These are phyloP conservation scores for Sebastes variabilis DNA, from an alignment of 2,797 vertebrate genomes.

Conservation along the genomic window DNA sequence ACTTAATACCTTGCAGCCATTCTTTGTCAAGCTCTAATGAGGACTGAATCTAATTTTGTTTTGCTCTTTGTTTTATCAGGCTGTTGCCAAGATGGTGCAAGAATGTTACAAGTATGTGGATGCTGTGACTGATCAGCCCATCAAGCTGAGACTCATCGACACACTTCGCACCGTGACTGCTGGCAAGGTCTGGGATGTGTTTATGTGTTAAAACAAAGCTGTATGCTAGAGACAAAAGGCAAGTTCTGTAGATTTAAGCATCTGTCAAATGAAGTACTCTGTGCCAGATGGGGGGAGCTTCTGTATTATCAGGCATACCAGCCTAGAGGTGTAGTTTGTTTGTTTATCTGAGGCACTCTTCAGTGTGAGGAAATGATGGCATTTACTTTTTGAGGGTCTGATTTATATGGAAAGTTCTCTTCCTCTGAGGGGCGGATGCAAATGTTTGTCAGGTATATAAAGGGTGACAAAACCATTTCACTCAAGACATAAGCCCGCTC, in stretches of 20 bases:
- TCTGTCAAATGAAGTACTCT: background rate
- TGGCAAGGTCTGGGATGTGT: slow-evolving; percentile 88
- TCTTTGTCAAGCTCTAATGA: background rate
- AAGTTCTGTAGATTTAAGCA: background rate
- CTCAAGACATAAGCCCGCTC: background rate
- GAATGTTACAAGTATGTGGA: slow-evolving; percentile 97
- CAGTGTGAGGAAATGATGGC: background rate
- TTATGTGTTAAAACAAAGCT: background rate
- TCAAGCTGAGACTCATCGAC: slow-evolving; percentile 95
- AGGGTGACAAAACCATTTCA: background rate
- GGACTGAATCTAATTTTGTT: background rate
- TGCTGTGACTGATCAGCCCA: slow-evolving; percentile 88
- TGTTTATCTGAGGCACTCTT: background rate
- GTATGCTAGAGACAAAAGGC: background rate
- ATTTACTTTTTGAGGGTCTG: background rate
- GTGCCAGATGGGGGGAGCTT: background rate
- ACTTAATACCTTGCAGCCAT: background rate
- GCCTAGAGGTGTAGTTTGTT: background rate
- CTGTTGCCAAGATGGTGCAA: slow-evolving; percentile 99
- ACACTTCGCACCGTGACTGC: slow-evolving; percentile 96
- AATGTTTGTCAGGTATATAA: background rate
- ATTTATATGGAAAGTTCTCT: background rate
- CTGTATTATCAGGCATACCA: background rate
- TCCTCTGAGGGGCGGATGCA: background rate
- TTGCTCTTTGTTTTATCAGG: slow-evolving; percentile 75